These are phyloP conservation scores for Leucophora obtusa DNA, from an alignment of 2,888 invertebrate genomes.

Conservation along the genomic window DNA sequence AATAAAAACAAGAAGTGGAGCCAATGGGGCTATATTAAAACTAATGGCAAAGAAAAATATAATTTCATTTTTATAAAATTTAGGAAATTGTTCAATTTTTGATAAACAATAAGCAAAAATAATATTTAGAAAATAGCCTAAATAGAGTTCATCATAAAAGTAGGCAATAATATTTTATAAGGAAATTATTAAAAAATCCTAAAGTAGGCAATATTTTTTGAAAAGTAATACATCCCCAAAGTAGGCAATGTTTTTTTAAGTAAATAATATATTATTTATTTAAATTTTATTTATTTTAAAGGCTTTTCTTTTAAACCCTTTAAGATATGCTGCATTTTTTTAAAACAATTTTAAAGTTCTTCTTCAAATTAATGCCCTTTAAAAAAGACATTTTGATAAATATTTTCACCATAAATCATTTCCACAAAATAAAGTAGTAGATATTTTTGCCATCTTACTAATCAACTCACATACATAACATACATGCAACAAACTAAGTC, in stretches of 20 bases:
- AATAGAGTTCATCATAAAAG: too few species aligned
- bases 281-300: background rate
- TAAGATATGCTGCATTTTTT: background rate
- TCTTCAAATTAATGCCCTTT: background rate
- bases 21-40: constrained; percentile 70
- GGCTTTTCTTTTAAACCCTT: background rate
- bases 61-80: constrained; percentile 2
- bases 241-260: too few species aligned
- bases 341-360: background rate
- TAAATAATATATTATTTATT: too few species aligned
- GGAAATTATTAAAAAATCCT: too few species aligned
- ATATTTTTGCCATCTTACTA: constrained; percentile 35
- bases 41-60: constrained; percentile 67
- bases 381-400: constrained; percentile 8
- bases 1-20: constrained; percentile 61
- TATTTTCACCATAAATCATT: constrained; percentile 42
- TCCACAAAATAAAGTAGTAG: constrained; percentile 8
- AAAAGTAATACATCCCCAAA: too few species aligned
- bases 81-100: constrained; percentile 13
- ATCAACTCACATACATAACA: constrained; percentile 43
- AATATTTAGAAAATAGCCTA: too few species aligned
- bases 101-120: background rate
- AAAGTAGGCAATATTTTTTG: too few species aligned
- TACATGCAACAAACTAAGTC: constrained; percentile 6
- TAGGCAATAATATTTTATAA: too few species aligned